A percentile compares a stretch with the other conserved stretches of the same genome.
phyloP scores from a whole-genome alignment of 2,113 vertebrate genomes.

The Tauraco erythrolophus region DNA sequence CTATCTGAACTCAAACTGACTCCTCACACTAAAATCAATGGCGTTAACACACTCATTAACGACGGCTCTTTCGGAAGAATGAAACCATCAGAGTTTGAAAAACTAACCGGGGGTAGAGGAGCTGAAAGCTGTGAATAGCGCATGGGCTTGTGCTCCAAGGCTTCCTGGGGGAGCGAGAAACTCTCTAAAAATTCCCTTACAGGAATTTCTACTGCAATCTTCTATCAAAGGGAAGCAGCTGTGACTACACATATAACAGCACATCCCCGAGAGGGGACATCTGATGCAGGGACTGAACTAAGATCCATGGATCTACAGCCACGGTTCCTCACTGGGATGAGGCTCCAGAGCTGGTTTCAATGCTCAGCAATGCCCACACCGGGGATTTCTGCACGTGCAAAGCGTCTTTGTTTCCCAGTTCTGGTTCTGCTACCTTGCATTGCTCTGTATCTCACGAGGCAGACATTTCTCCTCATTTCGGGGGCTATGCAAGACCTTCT shows the following conservation, averaged over 20 bases:
- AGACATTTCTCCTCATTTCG: background rate
- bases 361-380: accelerated
- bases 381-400: accelerated
- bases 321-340: accelerated
- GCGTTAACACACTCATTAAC: background rate
- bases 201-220: background rate
- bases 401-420: background rate
- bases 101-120: background rate
- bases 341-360: background rate
- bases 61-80: background rate
- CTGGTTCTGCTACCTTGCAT: background rate
- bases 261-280: accelerated
- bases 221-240: accelerated
- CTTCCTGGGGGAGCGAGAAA: background rate
- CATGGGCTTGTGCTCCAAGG: background rate
- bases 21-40: slow-evolving; percentile 30
- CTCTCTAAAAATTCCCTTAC: background rate
- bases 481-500: background rate
- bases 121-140: background rate
- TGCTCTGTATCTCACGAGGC: accelerated
- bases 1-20: background rate
- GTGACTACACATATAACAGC: accelerated
- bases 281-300: background rate
- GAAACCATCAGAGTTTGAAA: background rate
- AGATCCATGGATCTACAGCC: background rate